Percentiles rank a stretch among this genome's conserved stretches.
phyloP scores from a whole-genome alignment of 92 coral and sea anemone genomes.

The Paragorgia papillata region DNA sequence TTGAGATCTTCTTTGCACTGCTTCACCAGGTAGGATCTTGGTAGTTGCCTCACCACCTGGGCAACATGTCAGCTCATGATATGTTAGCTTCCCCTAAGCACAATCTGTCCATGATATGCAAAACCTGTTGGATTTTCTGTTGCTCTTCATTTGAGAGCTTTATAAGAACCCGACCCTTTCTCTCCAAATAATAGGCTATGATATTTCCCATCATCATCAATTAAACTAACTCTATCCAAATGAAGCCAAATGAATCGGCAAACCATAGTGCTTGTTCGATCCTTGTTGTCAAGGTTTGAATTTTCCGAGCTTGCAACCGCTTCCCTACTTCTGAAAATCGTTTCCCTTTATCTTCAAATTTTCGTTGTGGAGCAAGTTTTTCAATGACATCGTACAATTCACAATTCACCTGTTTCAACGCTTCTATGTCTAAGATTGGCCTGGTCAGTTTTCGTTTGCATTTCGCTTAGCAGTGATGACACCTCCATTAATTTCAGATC shows the following conservation, averaged over 20 bases:
- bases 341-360: constrained; percentile 26
- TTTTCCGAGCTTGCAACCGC: constrained; percentile 3
- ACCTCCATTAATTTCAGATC: constrained; percentile 22
- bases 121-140: constrained; percentile 8
- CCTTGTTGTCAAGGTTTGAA: constrained; percentile 9
- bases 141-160: constrained; percentile 11
- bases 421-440: constrained; percentile 15
- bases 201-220: background rate
- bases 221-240: constrained; percentile 4
- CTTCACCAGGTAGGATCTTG: constrained; percentile 24
- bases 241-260: constrained; percentile 25
- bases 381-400: constrained; percentile 3
- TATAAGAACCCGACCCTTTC: constrained; percentile 11
- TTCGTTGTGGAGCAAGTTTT: constrained; percentile 6
- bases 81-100: constrained; percentile 13
- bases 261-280: constrained; percentile 27
- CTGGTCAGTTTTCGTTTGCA: constrained; percentile 2
- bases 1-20: constrained; percentile 24
- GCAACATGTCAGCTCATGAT: constrained; percentile 20
- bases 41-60: constrained; percentile 7
- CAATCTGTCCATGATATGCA: constrained; percentile 16
- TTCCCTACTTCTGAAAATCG: constrained; percentile 9
- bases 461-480: background rate
- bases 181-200: constrained; percentile 5
- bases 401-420: background rate